These are phyloP conservation scores for Lasiurus borealis DNA, from an alignment of 2,113 vertebrate genomes.

Conservation along the genomic window DNA sequence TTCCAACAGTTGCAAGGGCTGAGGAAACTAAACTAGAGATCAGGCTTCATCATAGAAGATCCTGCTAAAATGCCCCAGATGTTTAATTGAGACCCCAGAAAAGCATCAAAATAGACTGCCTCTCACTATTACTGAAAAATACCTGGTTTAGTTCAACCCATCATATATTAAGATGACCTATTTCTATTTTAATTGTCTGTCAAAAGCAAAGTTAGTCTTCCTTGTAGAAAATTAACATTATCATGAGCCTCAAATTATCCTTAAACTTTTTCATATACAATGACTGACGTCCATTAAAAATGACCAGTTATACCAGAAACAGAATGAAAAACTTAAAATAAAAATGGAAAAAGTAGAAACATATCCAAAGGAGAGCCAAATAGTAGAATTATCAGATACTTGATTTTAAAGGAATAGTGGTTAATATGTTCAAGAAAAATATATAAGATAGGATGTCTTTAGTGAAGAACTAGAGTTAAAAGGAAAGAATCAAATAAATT, in stretches of 20 bases:
- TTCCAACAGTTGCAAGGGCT: background rate
- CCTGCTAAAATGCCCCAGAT: background rate
- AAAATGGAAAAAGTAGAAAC: background rate
- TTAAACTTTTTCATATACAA: background rate
- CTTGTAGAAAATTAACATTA: background rate
- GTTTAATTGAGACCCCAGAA: background rate
- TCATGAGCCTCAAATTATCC: background rate
- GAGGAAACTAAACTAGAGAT: background rate
- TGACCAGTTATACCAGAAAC: background rate
- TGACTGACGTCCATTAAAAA: background rate
- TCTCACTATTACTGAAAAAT: background rate
- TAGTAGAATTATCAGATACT: background rate
- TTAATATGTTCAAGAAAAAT: background rate
- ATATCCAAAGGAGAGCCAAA: background rate
- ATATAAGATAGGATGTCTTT: background rate
- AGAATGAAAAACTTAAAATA: constrained; percentile 33
- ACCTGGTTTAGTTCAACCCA: background rate
- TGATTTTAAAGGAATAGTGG: background rate
- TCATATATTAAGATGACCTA: background rate
- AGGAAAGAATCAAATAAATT: constrained; percentile 24
- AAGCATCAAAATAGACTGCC: background rate
- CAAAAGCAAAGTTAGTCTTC: background rate
- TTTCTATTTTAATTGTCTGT: background rate
- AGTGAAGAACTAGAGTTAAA: background rate
- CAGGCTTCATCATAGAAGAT: background rate